Base-by-base conservation (phyloP, 2,113 vertebrate species). In the Scophthalmus maximus region DNA sequence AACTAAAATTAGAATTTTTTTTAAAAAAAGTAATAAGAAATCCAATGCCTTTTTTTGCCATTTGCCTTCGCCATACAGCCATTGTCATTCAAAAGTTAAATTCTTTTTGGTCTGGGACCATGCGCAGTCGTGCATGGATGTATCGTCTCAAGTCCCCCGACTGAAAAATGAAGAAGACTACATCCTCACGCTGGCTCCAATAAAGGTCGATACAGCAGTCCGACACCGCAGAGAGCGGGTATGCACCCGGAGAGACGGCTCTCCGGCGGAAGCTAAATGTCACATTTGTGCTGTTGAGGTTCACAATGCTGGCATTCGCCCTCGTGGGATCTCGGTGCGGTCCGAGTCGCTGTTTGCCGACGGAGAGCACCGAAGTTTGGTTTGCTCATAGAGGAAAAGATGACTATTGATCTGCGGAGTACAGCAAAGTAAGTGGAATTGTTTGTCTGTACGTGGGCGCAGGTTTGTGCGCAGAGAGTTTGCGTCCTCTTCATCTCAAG, bases 141-240 rank as follows among this genome's bases (percentile, higher is more conserved):
- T 12, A 57, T 68, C 1, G 1, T 38, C 38, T 61, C 2, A 30
- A 51, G 68, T 71, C 20, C 50, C 56, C 66, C 1, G 10, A 69
- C 52, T 30, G 14, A 68, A 60, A n/a, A 78, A 25, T 50, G 5
- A 1, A 60, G 32, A 64, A 38, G 77, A 62, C 46, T 20, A 32
- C 58, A 74, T 76, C 65, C 81, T 59, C 58, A 32, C 20, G 68
- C 59, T 66, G 75, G 53, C 70, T 73, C 70, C 63, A 68, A 67
- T 82, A 88, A 90, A 88, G 87, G 88, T 91, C 88, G 87, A 59
- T 15, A 12, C 32, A 60, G 14, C 44, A 70, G 50, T 38, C 62
- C 76, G 68, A 79, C 69, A 62, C 22, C 5, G 40, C 62, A 68
- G 52, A 59, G 63, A 61, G 49, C 0, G 1, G 36, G 36, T 15